These are phyloP conservation scores for Junonia oenone DNA, from an alignment of 2,888 invertebrate genomes.

Conservation along the genomic window DNA sequence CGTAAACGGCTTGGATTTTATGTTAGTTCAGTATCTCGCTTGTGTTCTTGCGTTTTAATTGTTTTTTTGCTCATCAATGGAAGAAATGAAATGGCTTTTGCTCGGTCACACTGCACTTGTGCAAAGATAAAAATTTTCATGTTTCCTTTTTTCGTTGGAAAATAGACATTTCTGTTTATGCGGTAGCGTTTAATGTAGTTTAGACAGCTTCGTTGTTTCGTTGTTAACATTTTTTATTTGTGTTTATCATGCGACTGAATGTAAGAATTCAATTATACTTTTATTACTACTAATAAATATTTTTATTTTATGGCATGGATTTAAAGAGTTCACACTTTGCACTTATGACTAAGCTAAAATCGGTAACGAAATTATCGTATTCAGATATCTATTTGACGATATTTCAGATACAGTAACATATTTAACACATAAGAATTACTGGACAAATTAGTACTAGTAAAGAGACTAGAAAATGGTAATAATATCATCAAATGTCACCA, in stretches of 20 bases:
- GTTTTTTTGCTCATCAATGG: background rate
- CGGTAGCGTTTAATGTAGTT: background rate
- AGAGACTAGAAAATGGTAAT: background rate
- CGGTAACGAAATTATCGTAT: no score
- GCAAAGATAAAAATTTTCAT: background rate
- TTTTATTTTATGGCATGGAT: no score
- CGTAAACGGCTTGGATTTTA: background rate
- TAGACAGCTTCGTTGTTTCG: background rate
- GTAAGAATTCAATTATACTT: no score
- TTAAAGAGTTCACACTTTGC: no score
- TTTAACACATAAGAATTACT: no score
- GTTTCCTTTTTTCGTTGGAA: background rate
- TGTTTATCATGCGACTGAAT: no score
- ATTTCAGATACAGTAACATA: no score
- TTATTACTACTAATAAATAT: no score
- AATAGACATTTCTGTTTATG: background rate
- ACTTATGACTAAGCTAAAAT: no score
- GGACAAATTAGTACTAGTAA: no score
- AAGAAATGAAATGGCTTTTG: background rate
- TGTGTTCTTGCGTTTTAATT: background rate
- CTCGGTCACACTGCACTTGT: background rate
- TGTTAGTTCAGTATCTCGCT: background rate
- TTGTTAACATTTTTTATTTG: no score
- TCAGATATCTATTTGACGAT: no score
- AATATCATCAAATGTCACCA: constrained; percentile 1